Evolutionary conservation across 2,888 invertebrate genomes (phyloP).

Genomic region (Phlogophora meticulosa): DNA sequence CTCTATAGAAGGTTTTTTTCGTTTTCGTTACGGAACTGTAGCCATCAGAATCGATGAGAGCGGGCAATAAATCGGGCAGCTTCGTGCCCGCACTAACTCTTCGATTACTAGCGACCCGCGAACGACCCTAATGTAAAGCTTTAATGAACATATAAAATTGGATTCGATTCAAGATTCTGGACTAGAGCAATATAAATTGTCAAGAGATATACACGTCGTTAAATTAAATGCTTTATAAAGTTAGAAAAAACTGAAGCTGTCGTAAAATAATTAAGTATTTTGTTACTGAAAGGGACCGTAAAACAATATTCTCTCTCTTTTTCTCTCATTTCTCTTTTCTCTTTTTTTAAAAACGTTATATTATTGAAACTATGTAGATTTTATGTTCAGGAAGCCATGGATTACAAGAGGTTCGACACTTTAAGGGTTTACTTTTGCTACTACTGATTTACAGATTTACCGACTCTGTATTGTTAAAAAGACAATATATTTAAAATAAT

Average conservation of each 20-base stretch:
- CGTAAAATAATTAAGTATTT: slow-evolving; percentile 37
- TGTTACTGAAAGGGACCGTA: neutral
- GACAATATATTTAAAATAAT: too few species aligned
- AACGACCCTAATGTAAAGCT: slow-evolving; percentile 75
- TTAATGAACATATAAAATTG: slow-evolving; percentile 72
- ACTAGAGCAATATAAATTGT: slow-evolving; percentile 51
- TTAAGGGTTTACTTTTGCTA: too few species aligned
- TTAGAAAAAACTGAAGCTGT: slow-evolving; percentile 29
- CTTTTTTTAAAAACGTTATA: too few species aligned
- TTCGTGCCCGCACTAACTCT: slow-evolving; percentile 79
- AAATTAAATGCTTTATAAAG: slow-evolving; percentile 51
- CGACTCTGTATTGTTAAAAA: too few species aligned
- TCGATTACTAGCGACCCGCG: slow-evolving; percentile 82
- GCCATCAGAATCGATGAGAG: slow-evolving; percentile 71
- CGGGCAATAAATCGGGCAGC: slow-evolving; percentile 77
- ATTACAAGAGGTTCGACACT: too few species aligned
- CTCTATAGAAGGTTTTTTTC: slow-evolving; percentile 38
- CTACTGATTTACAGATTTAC: too few species aligned
- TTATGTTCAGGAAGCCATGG: too few species aligned
- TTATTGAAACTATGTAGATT: too few species aligned
- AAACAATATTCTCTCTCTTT: slow-evolving; percentile 5
- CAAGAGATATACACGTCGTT: slow-evolving; percentile 49
- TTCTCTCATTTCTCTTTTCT: neutral
- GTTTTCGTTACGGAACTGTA: slow-evolving; percentile 44
- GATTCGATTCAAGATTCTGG: slow-evolving; percentile 49